Percentiles rank a stretch among this genome's conserved stretches.
phyloP scores from a whole-genome alignment of 2,888 invertebrate genomes.

The Hypolimnas misippus region DNA sequence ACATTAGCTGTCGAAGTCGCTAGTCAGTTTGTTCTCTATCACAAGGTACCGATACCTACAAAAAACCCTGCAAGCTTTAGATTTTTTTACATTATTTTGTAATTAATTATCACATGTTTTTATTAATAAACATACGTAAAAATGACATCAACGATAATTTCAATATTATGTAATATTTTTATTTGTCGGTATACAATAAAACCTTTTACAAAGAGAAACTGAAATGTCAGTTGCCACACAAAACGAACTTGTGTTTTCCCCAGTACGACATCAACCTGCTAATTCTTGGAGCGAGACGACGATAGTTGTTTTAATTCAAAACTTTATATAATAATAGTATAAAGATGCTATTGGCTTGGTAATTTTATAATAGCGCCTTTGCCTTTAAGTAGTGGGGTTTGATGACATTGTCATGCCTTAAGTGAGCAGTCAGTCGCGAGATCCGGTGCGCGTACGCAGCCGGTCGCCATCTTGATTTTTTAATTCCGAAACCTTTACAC shows the following conservation, averaged over 20 bases:
- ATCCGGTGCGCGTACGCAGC: conserved; percentile 63
- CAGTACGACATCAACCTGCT: conserved; percentile 61
- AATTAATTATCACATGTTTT: too few relatives aligned
- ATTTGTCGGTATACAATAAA: too few relatives aligned
- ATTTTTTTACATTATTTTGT: too few relatives aligned
- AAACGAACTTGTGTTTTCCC: conserved; percentile 64
- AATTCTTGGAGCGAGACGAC: conserved; percentile 56
- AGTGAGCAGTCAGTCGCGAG: conserved; percentile 71
- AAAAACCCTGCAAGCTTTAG: too few relatives aligned
- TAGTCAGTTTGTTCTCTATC: too few relatives aligned
- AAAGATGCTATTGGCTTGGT: conserved; percentile 34
- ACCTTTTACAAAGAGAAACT: conserved; percentile 20
- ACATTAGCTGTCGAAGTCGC: too few relatives aligned
- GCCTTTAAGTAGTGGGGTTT: conserved; percentile 55
- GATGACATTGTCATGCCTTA: conserved; percentile 64
- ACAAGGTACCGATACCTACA: too few relatives aligned
- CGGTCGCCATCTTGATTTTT: conserved; percentile 53
- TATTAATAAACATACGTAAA: too few relatives aligned
- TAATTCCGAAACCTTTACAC: conserved; percentile 28
- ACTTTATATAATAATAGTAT: conserved; percentile 19
- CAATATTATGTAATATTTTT: too few relatives aligned
- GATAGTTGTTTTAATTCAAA: background rate
- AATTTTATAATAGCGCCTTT: conserved; percentile 34
- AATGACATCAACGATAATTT: too few relatives aligned
- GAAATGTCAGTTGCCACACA: conserved; percentile 47